Evolutionary conservation across 2,888 invertebrate genomes (phyloP), one percentile per base, ranked within the genome.

Genomic region (Lithophane socia): DNA sequence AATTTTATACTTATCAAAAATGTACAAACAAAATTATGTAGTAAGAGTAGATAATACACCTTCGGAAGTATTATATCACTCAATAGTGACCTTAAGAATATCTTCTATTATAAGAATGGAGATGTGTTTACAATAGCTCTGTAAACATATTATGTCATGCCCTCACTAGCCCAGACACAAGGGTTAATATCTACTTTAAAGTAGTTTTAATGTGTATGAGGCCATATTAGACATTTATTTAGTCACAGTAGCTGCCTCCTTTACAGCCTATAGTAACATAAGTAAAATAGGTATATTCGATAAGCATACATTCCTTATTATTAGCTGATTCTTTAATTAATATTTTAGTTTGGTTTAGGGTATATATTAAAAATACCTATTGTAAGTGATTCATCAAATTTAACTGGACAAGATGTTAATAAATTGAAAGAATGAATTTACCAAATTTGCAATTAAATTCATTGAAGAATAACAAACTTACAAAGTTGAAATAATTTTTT

Each of bases 91-190:
- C 77, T 72, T 73, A 54, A 77, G 21, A 80, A 70, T 77, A 80
- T 78, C 73, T 76, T 61, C 68, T 58, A 73, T 63, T 67, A 79
- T 42, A 73, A 72, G 67, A 74, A 77, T 61, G 47, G 61, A 70
- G 52, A 80, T 69, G 49, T 82, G 77, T 78, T 78, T 83, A 81
- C 71, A 83, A 29, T 71, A 72, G 61, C 75, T 76, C 56, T 74
- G 72, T 81, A 80, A 80, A 78, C 80, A 80, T 73, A 76, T 81
- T 80, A 77, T 73, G 69, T 77, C 72, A 82, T 68, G 16, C 66
- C 13, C 58, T 69, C 52, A 52, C 13, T 56, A 49, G 61, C 61
- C n/a, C 54, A 52, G 24, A 21, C n/a, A 56, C 56, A 75, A 21
- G 29, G 29, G 49, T 64, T 71, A 1, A 24, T 29, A 42, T 49